phyloP scores from a whole-genome alignment of 2,797 vertebrate species.

The Neosilurus mollespiculum region DNA sequence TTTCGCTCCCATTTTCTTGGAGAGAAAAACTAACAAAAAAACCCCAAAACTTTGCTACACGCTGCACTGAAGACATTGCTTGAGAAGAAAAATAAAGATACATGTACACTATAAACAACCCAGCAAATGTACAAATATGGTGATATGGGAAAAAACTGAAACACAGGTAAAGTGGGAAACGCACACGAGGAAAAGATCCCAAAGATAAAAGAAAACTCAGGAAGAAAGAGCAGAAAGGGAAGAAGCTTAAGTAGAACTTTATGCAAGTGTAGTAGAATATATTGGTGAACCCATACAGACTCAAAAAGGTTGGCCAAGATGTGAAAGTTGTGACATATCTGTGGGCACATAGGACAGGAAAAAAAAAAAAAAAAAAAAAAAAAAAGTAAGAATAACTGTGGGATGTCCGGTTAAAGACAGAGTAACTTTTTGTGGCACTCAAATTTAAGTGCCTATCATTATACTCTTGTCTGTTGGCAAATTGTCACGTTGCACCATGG shows the following conservation, averaged over 20 bases:
- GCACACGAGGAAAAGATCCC: constrained; percentile 10
- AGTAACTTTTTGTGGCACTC: constrained; percentile 25
- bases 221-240: neutral
- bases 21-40: constrained; percentile 40
- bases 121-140: constrained; percentile 34
- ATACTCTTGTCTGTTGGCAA: constrained; percentile 22
- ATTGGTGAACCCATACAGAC: neutral
- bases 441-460: constrained; percentile 11
- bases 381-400: neutral
- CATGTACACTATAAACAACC: constrained; percentile 41
- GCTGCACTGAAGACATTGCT: constrained; percentile 44
- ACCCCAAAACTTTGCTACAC: constrained; percentile 46
- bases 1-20: constrained; percentile 53
- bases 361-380: neutral
- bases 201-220: neutral
- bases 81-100: constrained; percentile 37
- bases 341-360: neutral
- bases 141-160: constrained; percentile 9
- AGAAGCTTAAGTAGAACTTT: neutral
- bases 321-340: neutral
- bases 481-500: neutral
- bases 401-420: constrained; percentile 4
- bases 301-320: neutral
- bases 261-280: constrained; percentile 5
- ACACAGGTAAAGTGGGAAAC: constrained; percentile 4